Evolutionary conservation across 2,888 invertebrate genomes (phyloP).

Genomic region (Nipponacmea schrenckii): DNA sequence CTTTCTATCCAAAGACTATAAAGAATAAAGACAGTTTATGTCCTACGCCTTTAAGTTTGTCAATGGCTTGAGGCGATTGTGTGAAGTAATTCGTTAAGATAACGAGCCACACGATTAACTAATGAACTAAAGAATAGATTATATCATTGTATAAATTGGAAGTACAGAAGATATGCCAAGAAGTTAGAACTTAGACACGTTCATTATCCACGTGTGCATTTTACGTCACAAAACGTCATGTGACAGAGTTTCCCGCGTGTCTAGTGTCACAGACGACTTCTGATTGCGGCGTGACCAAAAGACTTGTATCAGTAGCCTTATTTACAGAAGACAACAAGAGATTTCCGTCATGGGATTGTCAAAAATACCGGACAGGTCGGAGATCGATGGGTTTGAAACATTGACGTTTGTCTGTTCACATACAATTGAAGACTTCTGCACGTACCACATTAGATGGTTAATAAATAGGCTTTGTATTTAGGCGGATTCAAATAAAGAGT

Average conservation of each 20-base stretch:
- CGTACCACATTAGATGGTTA: neutral
- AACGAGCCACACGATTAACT: neutral
- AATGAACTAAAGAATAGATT: neutral
- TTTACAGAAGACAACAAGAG: neutral
- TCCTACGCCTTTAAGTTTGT: too few relatives aligned
- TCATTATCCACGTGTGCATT: neutral
- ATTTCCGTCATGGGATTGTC: constrained; percentile 1
- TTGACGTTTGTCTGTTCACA: neutral
- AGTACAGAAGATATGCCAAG: neutral
- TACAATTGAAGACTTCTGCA: neutral
- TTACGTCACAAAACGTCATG: neutral
- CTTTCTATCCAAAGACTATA: too few relatives aligned
- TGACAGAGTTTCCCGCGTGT: constrained; percentile 1
- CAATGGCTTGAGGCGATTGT: too few relatives aligned
- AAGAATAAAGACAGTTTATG: too few relatives aligned
- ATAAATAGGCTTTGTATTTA: too few relatives aligned
- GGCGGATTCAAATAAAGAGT: too few relatives aligned
- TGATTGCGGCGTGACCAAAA: constrained; percentile 6
- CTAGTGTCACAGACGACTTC: neutral
- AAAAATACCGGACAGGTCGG: constrained; percentile 6
- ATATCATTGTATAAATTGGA: neutral
- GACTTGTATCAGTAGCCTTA: neutral
- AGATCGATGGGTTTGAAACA: constrained; percentile 4
- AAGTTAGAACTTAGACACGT: constrained; percentile 3
- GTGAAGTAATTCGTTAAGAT: too few relatives aligned